Evolutionary conservation across 2,888 invertebrate genomes (phyloP), one percentile per base, ranked within the genome.

Genomic region (Tenthredo scrophulariae): DNA sequence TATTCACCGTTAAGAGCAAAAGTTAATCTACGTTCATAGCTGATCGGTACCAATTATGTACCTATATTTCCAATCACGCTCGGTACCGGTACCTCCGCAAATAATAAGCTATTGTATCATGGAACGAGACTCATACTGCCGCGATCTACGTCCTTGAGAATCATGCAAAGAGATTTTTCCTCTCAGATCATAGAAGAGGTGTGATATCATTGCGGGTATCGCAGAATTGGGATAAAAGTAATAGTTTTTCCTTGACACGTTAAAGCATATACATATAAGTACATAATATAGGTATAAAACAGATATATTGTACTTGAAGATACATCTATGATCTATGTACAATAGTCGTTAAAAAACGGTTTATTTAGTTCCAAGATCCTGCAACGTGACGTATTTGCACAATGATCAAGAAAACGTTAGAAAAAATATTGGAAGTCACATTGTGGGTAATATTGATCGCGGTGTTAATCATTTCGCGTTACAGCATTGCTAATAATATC

Each of bases 51-150:
- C 77, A 77, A 77, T 77, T 46, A 77, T 18, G 5, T 54, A 54
- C n/a, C 54, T 54, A n/a, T 54, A 54, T 54, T 77, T 43, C 43
- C 43, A 43, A 74, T 74, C n/a, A 43, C 9, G 43, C 26, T n/a
- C 70, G 43, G 72, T 4, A 40, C 33, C 67, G 67, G 33, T 33
- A 74, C n/a, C 43, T 74, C 43, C 67, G 72, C 40, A 74, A 43
- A 74, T 77, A 77, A 77, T 77, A 77, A 29, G 33, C 50, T 77
- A 77, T 77, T 77, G 77, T 77, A 54, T 77, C 54, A 77, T 77
- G n/a, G 33, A 77, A 77, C 77, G 77, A 77, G 29, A 77, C 77
- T 77, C 77, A 46, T 54, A 77, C 29, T 33, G 33, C n/a, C n/a
- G 54, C 77, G 33, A 77, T 77, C 37, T n/a, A 77, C 77, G 77